Conservation (phyloP, 2,888 invertebrate genomes). For the Argyresthia goedartella region DNA sequence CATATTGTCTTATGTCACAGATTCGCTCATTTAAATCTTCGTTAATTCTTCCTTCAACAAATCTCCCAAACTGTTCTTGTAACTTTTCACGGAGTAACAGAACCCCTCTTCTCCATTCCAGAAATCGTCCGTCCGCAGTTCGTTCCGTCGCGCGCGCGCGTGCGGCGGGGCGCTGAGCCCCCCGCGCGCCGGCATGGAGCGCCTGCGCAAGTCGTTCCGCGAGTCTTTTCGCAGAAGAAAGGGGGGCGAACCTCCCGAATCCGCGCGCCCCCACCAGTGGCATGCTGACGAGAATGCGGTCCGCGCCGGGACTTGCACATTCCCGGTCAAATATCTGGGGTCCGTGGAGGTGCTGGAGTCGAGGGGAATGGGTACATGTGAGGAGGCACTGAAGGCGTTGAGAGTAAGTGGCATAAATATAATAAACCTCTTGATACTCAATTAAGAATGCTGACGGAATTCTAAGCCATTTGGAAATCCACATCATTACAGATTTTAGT, state of each 20-base stretch:
- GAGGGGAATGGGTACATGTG: slow-evolving; percentile 99
- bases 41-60: no score
- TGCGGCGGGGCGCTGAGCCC: slow-evolving; percentile 48
- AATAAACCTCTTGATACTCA: neutral
- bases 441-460: no score
- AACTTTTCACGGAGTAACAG: neutral
- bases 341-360: slow-evolving; percentile 99
- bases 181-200: slow-evolving; percentile 81
- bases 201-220: slow-evolving; percentile 88
- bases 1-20: no score
- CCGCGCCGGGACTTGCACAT: slow-evolving; percentile 95
- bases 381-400: slow-evolving; percentile 97
- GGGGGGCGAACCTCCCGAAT: slow-evolving; percentile 84
- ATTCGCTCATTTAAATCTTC: no score
- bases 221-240: slow-evolving; percentile 95
- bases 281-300: slow-evolving; percentile 98
- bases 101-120: slow-evolving; percentile 21
- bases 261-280: slow-evolving; percentile 98
- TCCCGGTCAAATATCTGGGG: slow-evolving; percentile 98
- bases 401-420: slow-evolving; percentile 76
- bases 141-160: slow-evolving; percentile 58
- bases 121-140: slow-evolving; percentile 63
- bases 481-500: no score
- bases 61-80: no score
- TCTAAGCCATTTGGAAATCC: no score